Evolutionary conservation across 2,113 vertebrate species (phyloP).

Genomic region (Rhizomys pruinosus): DNA sequence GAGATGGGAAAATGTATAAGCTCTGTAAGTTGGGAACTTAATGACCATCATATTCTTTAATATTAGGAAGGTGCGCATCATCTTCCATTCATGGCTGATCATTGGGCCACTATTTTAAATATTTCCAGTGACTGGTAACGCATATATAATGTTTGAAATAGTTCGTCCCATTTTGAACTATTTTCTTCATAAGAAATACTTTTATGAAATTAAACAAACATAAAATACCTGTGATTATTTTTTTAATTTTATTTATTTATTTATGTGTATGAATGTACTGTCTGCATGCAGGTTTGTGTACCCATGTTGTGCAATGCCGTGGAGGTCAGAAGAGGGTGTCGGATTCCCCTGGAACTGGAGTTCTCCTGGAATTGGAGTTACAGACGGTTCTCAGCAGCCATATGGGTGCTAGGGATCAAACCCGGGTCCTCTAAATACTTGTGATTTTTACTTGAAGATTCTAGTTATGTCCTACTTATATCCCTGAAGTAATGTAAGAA

Average conservation of each 20-base stretch:
- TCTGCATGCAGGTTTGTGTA: no score
- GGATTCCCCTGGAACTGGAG: no score
- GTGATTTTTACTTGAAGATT: neutral
- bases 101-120: neutral
- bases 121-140: neutral
- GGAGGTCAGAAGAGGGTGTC: no score
- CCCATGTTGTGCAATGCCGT: no score
- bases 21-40: constrained; percentile 1
- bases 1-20: neutral
- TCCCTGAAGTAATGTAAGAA: neutral
- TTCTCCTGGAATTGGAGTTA: no score
- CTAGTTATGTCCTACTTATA: neutral
- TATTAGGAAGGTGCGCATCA: neutral
- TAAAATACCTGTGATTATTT: neutral
- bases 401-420: no score
- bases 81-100: neutral
- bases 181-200: constrained; percentile 13
- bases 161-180: neutral
- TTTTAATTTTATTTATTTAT: no score
- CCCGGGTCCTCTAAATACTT: no score
- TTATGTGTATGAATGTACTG: no score
- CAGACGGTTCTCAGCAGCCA: no score
- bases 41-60: neutral
- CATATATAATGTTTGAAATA: neutral
- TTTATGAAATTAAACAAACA: neutral